Percentiles rank a stretch among this genome's conserved stretches.
phyloP scores from a whole-genome alignment of 1,140 invertebrate genomes.

The Heliconius hewitsoni region DNA sequence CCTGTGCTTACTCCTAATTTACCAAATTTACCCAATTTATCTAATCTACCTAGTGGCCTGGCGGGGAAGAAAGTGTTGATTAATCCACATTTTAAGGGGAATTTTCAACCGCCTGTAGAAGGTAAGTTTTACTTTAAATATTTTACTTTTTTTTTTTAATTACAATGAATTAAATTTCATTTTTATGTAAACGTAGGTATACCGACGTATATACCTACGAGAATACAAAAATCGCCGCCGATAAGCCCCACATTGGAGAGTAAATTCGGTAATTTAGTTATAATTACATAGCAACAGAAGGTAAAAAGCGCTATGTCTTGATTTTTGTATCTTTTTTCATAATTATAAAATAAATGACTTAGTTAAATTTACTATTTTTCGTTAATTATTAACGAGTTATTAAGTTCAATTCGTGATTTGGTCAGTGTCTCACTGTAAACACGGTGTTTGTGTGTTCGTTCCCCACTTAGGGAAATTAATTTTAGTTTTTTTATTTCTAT shows the following conservation, averaged over 20 bases:
- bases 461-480: no score
- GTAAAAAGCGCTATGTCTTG: background rate
- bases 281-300: background rate
- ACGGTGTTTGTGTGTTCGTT: no score
- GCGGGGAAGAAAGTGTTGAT: slow-evolving; percentile 74
- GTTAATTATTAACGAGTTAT: no score
- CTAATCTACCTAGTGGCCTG: slow-evolving; percentile 49
- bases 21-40: slow-evolving; percentile 58
- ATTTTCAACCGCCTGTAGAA: slow-evolving; percentile 69
- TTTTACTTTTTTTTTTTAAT: background rate
- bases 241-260: slow-evolving; percentile 64
- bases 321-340: background rate
- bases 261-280: slow-evolving; percentile 68
- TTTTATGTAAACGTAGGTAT: slow-evolving; percentile 48
- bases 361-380: no score
- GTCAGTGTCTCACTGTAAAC: no score
- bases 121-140: slow-evolving; percentile 47
- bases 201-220: slow-evolving; percentile 69
- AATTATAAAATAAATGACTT: no score
- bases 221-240: slow-evolving; percentile 72
- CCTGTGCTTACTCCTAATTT: slow-evolving; percentile 63
- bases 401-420: no score
- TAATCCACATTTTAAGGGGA: slow-evolving; percentile 76
- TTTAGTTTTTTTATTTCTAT: no score
- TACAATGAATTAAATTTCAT: background rate